Percentiles rank a stretch among this genome's conserved stretches.
phyloP scores from a whole-genome alignment of 2,113 vertebrate genomes.

The Sciurus niger region DNA sequence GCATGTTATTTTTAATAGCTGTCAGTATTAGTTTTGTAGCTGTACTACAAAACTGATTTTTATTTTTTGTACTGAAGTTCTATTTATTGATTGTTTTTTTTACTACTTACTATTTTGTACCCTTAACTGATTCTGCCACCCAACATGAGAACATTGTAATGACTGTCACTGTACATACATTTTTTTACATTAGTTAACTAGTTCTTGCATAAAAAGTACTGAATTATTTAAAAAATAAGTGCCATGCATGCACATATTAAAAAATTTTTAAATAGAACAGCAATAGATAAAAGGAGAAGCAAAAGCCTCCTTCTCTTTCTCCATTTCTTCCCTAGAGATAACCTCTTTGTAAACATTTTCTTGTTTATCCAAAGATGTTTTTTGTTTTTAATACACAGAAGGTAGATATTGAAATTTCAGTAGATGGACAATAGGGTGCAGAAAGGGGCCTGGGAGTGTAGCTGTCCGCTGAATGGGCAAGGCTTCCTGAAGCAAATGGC shows the following conservation, averaged over 20 bases:
- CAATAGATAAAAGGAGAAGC: background rate
- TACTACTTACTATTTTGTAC: background rate
- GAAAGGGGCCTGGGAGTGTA: background rate
- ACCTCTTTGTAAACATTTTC: background rate
- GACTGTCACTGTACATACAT: background rate
- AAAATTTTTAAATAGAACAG: slow-evolving; percentile 10
- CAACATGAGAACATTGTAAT: background rate
- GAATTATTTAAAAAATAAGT: slow-evolving; percentile 1
- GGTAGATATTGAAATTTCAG: background rate
- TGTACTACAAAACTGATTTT: background rate
- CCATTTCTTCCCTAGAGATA: background rate
- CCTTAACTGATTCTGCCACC: background rate
- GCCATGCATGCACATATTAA: background rate
- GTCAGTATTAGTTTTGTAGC: background rate
- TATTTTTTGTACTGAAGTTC: background rate
- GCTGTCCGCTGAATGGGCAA: background rate
- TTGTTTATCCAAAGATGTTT: slow-evolving; percentile 16
- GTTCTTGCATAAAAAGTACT: slow-evolving; percentile 31
- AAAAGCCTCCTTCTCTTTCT: background rate
- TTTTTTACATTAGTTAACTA: slow-evolving; percentile 1
- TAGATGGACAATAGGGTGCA: background rate
- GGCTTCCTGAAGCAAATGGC: background rate
- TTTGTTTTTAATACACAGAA: slow-evolving; percentile 50
- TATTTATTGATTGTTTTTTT: background rate
- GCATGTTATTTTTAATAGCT: background rate